Base-by-base conservation (phyloP, 2,797 vertebrate genomes). In the Coregonus suidteri region DNA sequence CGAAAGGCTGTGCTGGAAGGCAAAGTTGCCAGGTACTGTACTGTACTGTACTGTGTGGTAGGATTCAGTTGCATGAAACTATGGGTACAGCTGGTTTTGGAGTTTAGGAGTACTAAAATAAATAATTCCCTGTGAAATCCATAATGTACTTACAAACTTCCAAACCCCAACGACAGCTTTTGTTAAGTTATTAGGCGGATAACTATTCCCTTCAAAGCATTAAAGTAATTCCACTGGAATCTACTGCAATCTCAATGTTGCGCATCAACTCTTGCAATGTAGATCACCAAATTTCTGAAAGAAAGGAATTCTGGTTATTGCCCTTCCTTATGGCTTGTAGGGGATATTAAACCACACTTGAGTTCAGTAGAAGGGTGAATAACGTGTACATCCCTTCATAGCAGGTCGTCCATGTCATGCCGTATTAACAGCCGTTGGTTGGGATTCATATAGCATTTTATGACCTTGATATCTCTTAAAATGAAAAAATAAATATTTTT, bases 381-480 rank as follows among this genome's bases (percentile, higher is more conserved):
- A 65, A 77, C 16, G 76, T 69, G 74, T 77, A 54, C 3, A 25
- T 76, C 74, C 54, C 77, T 76, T 76, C 78, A 31, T 75, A 71
- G 74, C 25, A 14, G 4, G 37, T 53, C 30, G 9, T 47, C 41
- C 31, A 51, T 30, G 59, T 76, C 59, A 79, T 30, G 47, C 67
- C 6, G 35, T 51, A 85, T 79, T 20, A 79, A 82, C 70, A 37
- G 9, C 41, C 41, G 9, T 47, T 47, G 41, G 41, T 47, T 47
- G 9, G 9, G 41, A 13, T 47, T 77, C 75, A 59, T 20, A 53
- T 80, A 71, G 81, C 51, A 75, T 86, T 87, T 82, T 74, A 84
- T 75, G 74, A 73, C 68, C 41, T 76, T 83, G 18, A 85, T 87
- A 81, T 85, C 68, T 67, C 73, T 87, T 85, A 56, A 69, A 77